phyloP scores from a whole-genome alignment of 2,113 vertebrate species.

The Perca fluviatilis region DNA sequence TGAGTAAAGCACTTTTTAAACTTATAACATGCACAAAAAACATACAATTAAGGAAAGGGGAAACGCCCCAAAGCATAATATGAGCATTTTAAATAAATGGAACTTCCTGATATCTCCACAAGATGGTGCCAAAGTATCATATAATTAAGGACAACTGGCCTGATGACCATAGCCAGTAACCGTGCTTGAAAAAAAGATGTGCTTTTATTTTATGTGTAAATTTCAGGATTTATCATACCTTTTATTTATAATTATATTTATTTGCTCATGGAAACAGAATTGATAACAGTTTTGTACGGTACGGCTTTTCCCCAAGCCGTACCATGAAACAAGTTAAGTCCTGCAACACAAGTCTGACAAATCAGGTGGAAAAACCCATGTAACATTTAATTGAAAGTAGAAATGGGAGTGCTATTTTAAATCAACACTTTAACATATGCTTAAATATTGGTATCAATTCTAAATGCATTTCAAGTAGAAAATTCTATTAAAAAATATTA shows the following conservation, averaged over 20 bases:
- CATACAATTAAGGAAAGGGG: too few relatives aligned
- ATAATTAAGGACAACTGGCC: not conserved
- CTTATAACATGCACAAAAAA: too few relatives aligned
- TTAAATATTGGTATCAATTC: not conserved
- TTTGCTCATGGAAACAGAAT: not conserved
- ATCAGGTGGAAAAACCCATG: not conserved
- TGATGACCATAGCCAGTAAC: not conserved
- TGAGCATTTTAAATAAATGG: not conserved
- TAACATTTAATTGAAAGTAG: not conserved
- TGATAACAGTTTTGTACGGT: not conserved
- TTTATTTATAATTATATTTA: not conserved
- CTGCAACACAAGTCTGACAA: not conserved
- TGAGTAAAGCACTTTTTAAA: too few relatives aligned
- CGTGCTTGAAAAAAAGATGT: too few relatives aligned
- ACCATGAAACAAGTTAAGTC: not conserved
- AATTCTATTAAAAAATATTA: not conserved
- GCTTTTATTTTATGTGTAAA: not conserved
- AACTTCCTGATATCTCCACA: slow-evolving; percentile 31
- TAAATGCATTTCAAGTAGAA: not conserved
- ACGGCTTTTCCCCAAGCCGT: not conserved
- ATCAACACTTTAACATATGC: not conserved
- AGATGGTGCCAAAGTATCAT: slow-evolving; percentile 42
- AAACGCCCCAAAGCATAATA: too few relatives aligned
- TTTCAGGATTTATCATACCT: not conserved
- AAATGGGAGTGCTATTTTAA: not conserved